Percentiles rank a stretch among this genome's conserved stretches.
Conservation (phyloP, 1,140 invertebrate genomes). For the Atta colombica region DNA sequence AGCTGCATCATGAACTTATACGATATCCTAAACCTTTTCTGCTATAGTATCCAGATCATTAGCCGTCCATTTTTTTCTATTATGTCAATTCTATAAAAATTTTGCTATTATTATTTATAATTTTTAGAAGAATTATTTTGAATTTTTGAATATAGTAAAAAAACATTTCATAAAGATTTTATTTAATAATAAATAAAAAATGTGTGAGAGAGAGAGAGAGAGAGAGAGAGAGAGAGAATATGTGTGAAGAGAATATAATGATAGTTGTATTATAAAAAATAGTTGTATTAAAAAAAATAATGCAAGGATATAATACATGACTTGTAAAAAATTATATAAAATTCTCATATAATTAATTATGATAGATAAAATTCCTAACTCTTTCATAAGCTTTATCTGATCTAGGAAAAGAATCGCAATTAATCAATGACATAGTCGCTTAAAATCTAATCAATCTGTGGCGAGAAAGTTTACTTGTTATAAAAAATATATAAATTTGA, state of each 20-base stretch:
- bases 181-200: neutral
- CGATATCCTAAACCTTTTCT: conserved; percentile 13
- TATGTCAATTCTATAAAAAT: neutral
- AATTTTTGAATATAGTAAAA: neutral
- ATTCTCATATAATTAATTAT: conserved; percentile 28
- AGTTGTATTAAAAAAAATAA: neutral
- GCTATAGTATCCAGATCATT: neutral
- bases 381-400: conserved; percentile 23
- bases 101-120: conserved; percentile 14
- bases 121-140: neutral
- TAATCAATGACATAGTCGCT: conserved; percentile 41
- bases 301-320: neutral
- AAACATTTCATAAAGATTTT: neutral
- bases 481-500: conserved; percentile 21
- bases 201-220: too few species aligned
- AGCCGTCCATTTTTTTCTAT: neutral
- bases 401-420: conserved; percentile 5
- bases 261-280: neutral
- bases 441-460: conserved; percentile 42
- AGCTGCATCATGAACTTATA: conserved; percentile 43
- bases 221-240: too few species aligned
- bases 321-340: conserved; percentile 7
- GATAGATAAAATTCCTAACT: conserved; percentile 6
- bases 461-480: neutral
- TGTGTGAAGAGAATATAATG: neutral